phyloP scores from a whole-genome alignment of 2,797 vertebrate genomes.

The Parauchenoglanis ngamensis region DNA sequence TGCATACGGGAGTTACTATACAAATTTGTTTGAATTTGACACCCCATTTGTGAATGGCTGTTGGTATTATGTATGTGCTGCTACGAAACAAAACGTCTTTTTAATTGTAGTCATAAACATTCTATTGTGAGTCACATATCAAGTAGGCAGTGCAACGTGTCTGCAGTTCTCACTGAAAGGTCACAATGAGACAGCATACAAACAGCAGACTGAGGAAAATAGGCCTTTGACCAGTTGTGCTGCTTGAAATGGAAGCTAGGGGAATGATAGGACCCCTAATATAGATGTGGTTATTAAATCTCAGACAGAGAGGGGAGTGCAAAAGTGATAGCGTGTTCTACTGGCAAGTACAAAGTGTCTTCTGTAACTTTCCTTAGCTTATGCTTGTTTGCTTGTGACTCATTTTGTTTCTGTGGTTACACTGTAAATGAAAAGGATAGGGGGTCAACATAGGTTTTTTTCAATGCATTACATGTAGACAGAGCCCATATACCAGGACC shows the following conservation, averaged over 20 bases:
- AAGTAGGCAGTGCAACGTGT: constrained; percentile 62
- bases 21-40: not conserved
- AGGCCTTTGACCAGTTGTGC: constrained; percentile 15
- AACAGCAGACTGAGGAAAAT: constrained; percentile 30
- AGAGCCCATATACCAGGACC: not conserved
- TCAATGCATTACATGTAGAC: not conserved
- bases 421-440: constrained; percentile 43
- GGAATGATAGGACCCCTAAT: constrained; percentile 64
- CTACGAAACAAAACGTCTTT: not conserved
- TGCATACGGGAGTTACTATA: not conserved
- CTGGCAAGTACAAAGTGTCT: constrained; percentile 60
- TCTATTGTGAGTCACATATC: not conserved
- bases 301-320: not conserved
- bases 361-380: constrained; percentile 59
- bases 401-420: constrained; percentile 65
- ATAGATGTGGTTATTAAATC: constrained; percentile 61
- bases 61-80: not conserved
- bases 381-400: constrained; percentile 48
- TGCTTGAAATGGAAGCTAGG: constrained; percentile 39
- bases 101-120: not conserved
- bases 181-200: not conserved
- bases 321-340: constrained; percentile 35
- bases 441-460: not conserved
- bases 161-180: not conserved
- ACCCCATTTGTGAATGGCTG: no score